phyloP scores from a whole-genome alignment of 2,888 invertebrate species.

The Heteropelma amictum region DNA sequence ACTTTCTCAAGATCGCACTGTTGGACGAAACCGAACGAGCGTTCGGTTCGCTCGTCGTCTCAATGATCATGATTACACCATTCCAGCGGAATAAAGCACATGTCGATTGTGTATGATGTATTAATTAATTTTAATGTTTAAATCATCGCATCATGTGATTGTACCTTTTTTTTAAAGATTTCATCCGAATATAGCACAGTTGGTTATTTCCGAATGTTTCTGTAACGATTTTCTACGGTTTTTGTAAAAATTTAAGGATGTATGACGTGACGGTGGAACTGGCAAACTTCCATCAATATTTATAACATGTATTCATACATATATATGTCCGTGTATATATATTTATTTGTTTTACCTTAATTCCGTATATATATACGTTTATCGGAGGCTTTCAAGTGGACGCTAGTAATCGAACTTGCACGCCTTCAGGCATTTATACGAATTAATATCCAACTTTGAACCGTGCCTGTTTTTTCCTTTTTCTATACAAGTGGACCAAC shows the following conservation, averaged over 20 bases:
- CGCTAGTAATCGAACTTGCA: conserved; percentile 64
- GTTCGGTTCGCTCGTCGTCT: background rate
- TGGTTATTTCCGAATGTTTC: conserved; percentile 55
- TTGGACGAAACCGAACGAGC: background rate
- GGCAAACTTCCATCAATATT: conserved; percentile 55
- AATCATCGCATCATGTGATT: conserved; percentile 58
- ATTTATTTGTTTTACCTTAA: background rate
- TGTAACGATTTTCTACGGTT: conserved; percentile 60
- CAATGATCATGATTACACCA: conserved; percentile 54
- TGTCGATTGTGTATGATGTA: conserved; percentile 62
- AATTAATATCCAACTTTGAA: conserved; percentile 37
- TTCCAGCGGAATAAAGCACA: conserved; percentile 71
- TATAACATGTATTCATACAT: conserved; percentile 21
- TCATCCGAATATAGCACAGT: conserved; percentile 61
- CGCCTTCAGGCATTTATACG: conserved; percentile 54
- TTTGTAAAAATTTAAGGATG: conserved; percentile 68
- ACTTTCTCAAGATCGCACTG: background rate
- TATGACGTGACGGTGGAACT: conserved; percentile 63
- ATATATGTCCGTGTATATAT: conserved; percentile 1
- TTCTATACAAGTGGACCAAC: conserved; percentile 28
- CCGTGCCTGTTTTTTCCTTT: conserved; percentile 4
- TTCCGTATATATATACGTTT: background rate
- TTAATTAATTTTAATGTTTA: conserved; percentile 56
- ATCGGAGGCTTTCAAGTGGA: conserved; percentile 59
- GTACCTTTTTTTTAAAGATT: conserved; percentile 42